Conservation (phyloP, 2,113 vertebrate genomes). For the Felis chaus region DNA sequence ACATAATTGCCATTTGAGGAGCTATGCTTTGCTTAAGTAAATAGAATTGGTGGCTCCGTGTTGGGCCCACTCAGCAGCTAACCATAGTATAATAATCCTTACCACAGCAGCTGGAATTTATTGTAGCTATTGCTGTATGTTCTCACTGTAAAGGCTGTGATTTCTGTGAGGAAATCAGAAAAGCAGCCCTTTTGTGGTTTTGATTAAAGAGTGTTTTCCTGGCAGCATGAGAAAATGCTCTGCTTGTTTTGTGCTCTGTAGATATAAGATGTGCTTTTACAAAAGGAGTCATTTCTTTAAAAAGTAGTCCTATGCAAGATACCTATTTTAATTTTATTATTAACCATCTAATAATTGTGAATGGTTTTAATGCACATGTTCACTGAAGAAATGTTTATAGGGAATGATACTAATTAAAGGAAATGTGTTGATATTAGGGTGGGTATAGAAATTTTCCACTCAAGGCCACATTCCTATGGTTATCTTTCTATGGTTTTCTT, state of each 20-base stretch:
- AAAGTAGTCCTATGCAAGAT: neutral
- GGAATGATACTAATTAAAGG: neutral
- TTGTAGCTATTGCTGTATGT: neutral
- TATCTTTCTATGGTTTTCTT: neutral
- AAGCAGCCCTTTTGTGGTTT: constrained; percentile 9
- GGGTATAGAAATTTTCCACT: neutral
- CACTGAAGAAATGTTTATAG: neutral
- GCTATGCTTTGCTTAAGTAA: neutral
- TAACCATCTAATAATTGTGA: neutral
- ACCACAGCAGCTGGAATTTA: neutral
- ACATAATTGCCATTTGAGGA: neutral
- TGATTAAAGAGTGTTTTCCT: constrained; percentile 32
- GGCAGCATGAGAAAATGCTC: neutral
- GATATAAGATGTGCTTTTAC: neutral
- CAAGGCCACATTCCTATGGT: neutral
- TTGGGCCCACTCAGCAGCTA: neutral
- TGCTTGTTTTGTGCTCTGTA: neutral
- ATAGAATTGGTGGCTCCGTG: neutral
- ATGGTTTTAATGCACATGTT: neutral
- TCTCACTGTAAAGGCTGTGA: neutral
- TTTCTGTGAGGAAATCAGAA: constrained; percentile 26
- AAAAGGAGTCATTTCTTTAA: neutral
- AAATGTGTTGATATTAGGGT: neutral
- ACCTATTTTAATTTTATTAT: neutral
- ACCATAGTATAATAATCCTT: neutral